Conservation (phyloP, 2,797 vertebrate species). For the Perodicticus potto region DNA sequence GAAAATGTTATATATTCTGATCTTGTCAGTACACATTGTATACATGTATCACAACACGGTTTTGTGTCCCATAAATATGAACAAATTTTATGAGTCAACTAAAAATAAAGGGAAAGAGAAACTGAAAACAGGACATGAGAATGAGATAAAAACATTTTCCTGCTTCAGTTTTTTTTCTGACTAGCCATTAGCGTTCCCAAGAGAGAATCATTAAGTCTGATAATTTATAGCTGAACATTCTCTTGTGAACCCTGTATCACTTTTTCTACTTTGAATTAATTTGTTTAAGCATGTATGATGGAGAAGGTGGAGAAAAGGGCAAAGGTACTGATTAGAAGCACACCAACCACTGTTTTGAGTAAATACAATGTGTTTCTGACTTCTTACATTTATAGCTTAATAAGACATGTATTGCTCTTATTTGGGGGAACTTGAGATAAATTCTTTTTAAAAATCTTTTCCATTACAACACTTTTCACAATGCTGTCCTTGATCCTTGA, state of each 20-base stretch:
- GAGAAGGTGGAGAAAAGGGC: conserved; percentile 19
- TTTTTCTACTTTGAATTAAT: conserved; percentile 68
- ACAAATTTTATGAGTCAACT: not conserved
- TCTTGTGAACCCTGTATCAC: conserved; percentile 43
- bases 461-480: not conserved
- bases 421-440: not conserved
- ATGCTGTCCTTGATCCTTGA: not conserved
- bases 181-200: not conserved
- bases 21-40: not conserved
- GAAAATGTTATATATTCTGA: not conserved
- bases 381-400: not conserved
- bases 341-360: conserved; percentile 57
- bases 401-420: not conserved
- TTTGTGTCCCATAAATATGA: not conserved
- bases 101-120: not conserved
- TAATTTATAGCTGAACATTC: conserved; percentile 67
- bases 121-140: not conserved
- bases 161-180: conserved; percentile 63
- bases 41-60: not conserved
- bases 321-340: conserved; percentile 61
- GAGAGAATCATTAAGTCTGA: conserved; percentile 46
- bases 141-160: conserved; percentile 56
- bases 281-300: conserved; percentile 52
- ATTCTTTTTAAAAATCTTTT: not conserved
- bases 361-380: conserved; percentile 48